phyloP scores from a whole-genome alignment of 2,797 vertebrate genomes.

The Bovichtus diacanthus region DNA sequence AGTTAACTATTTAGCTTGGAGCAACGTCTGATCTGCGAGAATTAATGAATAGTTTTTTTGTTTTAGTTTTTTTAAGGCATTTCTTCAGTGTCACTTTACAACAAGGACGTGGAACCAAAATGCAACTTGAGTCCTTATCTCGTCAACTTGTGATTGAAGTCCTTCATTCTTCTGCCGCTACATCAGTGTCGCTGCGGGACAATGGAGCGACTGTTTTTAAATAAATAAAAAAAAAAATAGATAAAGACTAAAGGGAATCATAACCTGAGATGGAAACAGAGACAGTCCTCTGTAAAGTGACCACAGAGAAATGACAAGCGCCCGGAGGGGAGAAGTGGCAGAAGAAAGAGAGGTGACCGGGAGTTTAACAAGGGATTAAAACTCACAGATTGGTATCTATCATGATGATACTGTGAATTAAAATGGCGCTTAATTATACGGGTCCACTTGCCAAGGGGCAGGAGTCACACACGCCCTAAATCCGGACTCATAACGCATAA shows the following conservation, averaged over 20 bases:
- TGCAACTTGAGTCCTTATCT: constrained; percentile 56
- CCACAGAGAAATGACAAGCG: constrained; percentile 65
- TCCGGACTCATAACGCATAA: constrained; percentile 17
- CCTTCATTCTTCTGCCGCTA: constrained; percentile 15
- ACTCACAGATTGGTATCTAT: constrained; percentile 78
- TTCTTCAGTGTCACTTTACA: not conserved
- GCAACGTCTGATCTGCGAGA: not conserved
- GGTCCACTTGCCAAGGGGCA: constrained; percentile 55
- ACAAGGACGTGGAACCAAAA: not conserved
- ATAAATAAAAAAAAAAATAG: no score
- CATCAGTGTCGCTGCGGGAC: constrained; percentile 61
- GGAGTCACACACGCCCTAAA: constrained; percentile 36
- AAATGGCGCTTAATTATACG: constrained; percentile 69
- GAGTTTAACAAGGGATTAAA: constrained; percentile 88
- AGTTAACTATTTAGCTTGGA: not conserved
- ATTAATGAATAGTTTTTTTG: not conserved
- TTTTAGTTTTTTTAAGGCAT: no score
- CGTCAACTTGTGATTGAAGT: constrained; percentile 58
- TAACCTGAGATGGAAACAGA: constrained; percentile 76
- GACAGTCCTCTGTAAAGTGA: constrained; percentile 70
- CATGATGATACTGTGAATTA: constrained; percentile 60
- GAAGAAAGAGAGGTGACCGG: constrained; percentile 76
- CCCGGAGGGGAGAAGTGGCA: constrained; percentile 68
- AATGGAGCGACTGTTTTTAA: constrained; percentile 79
- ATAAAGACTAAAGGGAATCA: constrained; percentile 79